Base-by-base conservation (phyloP, 2,888 invertebrate genomes). In the Melanargia galathea region DNA sequence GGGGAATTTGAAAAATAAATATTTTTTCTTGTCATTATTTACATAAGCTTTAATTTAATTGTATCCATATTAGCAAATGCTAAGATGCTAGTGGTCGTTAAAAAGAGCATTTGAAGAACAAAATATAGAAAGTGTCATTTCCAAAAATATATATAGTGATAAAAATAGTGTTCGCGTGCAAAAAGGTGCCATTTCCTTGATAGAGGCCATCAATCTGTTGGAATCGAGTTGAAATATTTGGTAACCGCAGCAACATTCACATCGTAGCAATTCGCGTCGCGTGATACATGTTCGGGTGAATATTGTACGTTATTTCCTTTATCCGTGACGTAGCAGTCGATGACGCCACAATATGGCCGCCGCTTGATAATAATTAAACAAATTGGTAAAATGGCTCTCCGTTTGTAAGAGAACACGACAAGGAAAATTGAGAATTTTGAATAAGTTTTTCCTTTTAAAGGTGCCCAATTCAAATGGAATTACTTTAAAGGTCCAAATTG, bases 391-490 rank as follows among this genome's bases (percentile, higher is more conserved):
- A 40, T n/a, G 16, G 24, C 40, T 40, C 24, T n/a, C 22, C 64
- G 65, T 60, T 64, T 55, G 20, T 46, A 40, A 65, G 64, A 52
- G 18, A 30, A 52, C 62, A 45, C 18, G 46, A 65, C 57, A 55
- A 59, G 70, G 71, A 69, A 68, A 71, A 69, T 60, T 61, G 63
- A 65, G 65, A 67, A 64, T 67, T 67, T 64, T 60, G 67, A 66
- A 66, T 61, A 62, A 65, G 59, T 67, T 62, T 61, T 68, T 70
- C 62, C 66, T 54, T 60, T 52, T 54, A 67, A 65, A 59, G 51
- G 49, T 64, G 24, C 24, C 40, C 54, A 33, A 59, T 60, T 55
- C 60, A 52, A 65, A 70, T 70, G 48, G 52, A 70, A 68, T 71
- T 64, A 67, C 65, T 69, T 52, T 51, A 51, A 55, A 68, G 58